A percentile compares a stretch with the other conserved stretches of the same genome.
Evolutionary conservation across 2,797 vertebrate species (phyloP).

Genomic region (Echiichthys vipera): DNA sequence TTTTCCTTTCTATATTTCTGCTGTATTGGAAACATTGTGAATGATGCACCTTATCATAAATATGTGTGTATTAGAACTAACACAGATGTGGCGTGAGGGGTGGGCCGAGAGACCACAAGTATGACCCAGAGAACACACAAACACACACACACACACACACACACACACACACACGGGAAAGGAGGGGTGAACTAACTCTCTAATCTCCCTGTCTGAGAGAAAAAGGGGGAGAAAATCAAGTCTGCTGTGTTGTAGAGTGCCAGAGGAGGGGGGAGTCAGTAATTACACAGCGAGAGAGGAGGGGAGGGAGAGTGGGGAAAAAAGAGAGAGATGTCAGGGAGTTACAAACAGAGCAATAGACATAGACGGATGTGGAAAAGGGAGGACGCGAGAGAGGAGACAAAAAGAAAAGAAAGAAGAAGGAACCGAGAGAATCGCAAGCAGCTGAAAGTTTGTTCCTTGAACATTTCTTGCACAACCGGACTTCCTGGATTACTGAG

Average conservation of each 20-base stretch:
- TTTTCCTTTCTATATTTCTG: neutral
- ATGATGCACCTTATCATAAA: neutral
- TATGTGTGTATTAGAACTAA: neutral
- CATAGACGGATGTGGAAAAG: conserved; percentile 27
- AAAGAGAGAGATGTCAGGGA: conserved; percentile 56
- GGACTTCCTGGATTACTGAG: conserved; percentile 30
- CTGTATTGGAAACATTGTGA: neutral
- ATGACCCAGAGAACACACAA: neutral
- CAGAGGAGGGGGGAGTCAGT: conserved; percentile 62
- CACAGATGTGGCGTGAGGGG: neutral
- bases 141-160: neutral
- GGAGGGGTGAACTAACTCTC: conserved; percentile 45
- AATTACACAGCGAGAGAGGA: conserved; percentile 59
- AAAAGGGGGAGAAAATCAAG: conserved; percentile 54
- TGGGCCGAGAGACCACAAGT: neutral
- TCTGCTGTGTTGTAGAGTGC: conserved; percentile 38
- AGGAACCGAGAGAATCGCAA: conserved; percentile 1
- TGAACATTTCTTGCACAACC: neutral
- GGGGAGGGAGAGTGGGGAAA: conserved; percentile 20
- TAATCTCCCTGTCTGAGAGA: conserved; percentile 60
- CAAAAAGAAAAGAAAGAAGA: conserved; percentile 1
- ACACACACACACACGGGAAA: conserved; percentile 9
- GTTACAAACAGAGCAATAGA: conserved; percentile 45
- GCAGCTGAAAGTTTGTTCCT: neutral
- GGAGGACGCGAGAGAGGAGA: conserved; percentile 33